Percentiles rank a stretch among this genome's conserved stretches.
Evolutionary conservation across 2,113 vertebrate genomes (phyloP).

Genomic region (Dicerorhinus sumatrensis): DNA sequence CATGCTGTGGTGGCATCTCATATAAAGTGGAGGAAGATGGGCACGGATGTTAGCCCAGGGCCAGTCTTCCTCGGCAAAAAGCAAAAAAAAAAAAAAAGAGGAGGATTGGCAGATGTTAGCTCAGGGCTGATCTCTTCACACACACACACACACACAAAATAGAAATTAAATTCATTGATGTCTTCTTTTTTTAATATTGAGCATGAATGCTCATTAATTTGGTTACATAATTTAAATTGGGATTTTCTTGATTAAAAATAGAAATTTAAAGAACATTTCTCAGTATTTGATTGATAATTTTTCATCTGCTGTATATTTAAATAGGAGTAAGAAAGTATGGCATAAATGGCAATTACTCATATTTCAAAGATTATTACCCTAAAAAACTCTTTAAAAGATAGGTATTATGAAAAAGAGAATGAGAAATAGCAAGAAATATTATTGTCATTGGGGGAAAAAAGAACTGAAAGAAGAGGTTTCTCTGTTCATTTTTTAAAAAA

Average conservation of each 20-base stretch:
- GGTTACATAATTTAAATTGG: not conserved
- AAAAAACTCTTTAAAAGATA: not conserved
- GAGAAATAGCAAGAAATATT: not conserved
- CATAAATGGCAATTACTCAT: constrained; percentile 74
- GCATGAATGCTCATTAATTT: not conserved
- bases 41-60: too few relatives aligned
- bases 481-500: too few relatives aligned
- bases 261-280: constrained; percentile 61
- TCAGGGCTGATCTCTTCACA: too few relatives aligned
- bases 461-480: not conserved
- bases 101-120: too few relatives aligned
- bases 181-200: not conserved
- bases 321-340: constrained; percentile 72
- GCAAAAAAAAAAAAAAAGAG: too few relatives aligned
- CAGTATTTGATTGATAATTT: constrained; percentile 65
- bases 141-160: too few relatives aligned
- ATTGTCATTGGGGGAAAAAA: not conserved
- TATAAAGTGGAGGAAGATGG: too few relatives aligned
- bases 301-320: constrained; percentile 74
- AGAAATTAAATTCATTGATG: not conserved
- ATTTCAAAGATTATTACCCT: constrained; percentile 60
- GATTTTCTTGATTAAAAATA: constrained; percentile 66
- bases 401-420: constrained; percentile 26
- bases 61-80: too few relatives aligned
- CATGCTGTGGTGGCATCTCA: too few relatives aligned